phyloP scores from a whole-genome alignment of 2,797 vertebrate genomes.

The Takifugu rubripes region DNA sequence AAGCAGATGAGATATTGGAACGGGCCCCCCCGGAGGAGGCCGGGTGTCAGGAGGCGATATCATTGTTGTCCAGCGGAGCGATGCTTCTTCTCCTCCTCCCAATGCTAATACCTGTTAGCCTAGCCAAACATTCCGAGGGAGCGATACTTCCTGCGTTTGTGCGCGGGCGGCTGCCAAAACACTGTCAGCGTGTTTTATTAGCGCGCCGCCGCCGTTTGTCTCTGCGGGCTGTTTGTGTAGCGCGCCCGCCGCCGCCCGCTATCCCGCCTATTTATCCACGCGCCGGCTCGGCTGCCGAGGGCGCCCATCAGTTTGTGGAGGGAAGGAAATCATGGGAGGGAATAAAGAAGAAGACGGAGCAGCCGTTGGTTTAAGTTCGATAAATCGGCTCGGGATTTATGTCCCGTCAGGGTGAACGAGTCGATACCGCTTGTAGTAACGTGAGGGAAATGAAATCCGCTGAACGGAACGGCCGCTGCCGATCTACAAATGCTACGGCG shows the following conservation, averaged over 20 bases:
- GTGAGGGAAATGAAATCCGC: constrained; percentile 43
- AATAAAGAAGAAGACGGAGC: not conserved
- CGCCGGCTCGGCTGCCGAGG: constrained; percentile 35
- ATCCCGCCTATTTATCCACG: constrained; percentile 60
- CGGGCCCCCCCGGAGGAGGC: constrained; percentile 57
- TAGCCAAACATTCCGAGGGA: constrained; percentile 30
- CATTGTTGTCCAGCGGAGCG: constrained; percentile 66
- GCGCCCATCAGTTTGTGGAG: constrained; percentile 52
- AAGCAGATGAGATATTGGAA: constrained; percentile 61
- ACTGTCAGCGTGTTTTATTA: constrained; percentile 72
- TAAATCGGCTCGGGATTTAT: constrained; percentile 58
- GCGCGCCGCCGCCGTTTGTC: constrained; percentile 65
- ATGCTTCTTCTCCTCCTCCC: constrained; percentile 55
- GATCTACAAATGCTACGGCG: constrained; percentile 44
- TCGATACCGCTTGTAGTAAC: constrained; percentile 29
- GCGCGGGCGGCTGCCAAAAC: constrained; percentile 68
- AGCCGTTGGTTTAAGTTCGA: constrained; percentile 46
- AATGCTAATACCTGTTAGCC: constrained; percentile 63
- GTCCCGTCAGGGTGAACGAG: constrained; percentile 30
- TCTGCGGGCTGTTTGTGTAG: constrained; percentile 56
- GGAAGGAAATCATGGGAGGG: constrained; percentile 45
- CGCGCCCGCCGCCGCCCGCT: constrained; percentile 32
- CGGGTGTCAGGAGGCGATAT: constrained; percentile 69
- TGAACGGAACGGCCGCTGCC: constrained; percentile 26
- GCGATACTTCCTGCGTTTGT: constrained; percentile 2